A percentile compares a stretch with the other conserved stretches of the same genome.
phyloP scores from a whole-genome alignment of 2,797 vertebrate species.

The Salarias fasciatus region DNA sequence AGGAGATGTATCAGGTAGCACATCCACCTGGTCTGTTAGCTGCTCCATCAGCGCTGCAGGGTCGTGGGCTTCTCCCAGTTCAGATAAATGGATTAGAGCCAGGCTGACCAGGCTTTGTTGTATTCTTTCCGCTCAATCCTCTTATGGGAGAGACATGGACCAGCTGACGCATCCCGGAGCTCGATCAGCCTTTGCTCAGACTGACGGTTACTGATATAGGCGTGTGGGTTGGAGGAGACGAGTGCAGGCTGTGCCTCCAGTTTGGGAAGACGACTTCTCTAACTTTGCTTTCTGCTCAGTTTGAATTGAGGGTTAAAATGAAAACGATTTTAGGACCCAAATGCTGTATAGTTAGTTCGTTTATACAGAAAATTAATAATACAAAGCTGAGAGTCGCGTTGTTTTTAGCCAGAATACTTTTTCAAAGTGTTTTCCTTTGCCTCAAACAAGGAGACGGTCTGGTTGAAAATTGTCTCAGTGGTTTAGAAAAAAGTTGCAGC shows the following conservation, averaged over 20 bases:
- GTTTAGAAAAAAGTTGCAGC: too few relatives aligned
- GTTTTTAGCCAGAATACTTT: too few relatives aligned
- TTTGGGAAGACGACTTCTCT: background rate
- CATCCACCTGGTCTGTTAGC: conserved; percentile 14
- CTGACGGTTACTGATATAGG: conserved; percentile 9
- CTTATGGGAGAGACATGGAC: conserved; percentile 38
- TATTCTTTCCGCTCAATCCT: conserved; percentile 53
- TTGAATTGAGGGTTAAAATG: background rate
- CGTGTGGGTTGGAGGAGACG: conserved; percentile 4
- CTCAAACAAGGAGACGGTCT: too few relatives aligned
- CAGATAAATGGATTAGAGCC: conserved; percentile 55
- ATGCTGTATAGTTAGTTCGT: too few relatives aligned
- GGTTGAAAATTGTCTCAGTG: too few relatives aligned
- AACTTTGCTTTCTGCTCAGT: too few relatives aligned
- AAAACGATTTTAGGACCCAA: background rate
- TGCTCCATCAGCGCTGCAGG: conserved; percentile 1
- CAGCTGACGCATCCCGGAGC: conserved; percentile 28
- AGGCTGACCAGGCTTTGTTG: conserved; percentile 12
- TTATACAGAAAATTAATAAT: too few relatives aligned
- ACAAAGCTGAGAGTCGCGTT: too few relatives aligned
- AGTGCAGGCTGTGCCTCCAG: background rate
- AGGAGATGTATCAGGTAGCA: too few relatives aligned
- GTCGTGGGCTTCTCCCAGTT: background rate
- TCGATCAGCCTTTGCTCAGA: conserved; percentile 10
- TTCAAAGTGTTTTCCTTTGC: too few relatives aligned